Percentiles rank a stretch among this genome's conserved stretches.
These are phyloP conservation scores for Rynchops niger DNA, from an alignment of 2,113 vertebrate genomes.

Conservation along the genomic window DNA sequence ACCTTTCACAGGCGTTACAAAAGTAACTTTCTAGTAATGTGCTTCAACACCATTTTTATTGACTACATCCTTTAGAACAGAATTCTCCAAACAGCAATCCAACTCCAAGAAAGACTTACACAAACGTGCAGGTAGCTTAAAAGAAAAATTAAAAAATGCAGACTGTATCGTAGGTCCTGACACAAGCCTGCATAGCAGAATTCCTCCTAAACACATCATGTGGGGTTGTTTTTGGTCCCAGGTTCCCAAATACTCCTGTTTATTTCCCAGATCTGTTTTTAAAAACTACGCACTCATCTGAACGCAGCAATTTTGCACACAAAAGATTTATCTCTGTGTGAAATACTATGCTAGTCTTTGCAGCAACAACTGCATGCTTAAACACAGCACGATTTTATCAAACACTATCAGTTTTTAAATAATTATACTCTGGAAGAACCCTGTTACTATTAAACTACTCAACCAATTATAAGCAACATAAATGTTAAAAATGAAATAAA, in stretches of 20 bases:
- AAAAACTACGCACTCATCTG: not conserved
- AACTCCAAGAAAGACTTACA: not conserved
- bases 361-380: not conserved
- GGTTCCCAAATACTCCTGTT: not conserved
- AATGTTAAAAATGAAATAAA: not conserved
- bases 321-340: not conserved
- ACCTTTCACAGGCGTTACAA: not conserved
- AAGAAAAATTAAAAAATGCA: not conserved
- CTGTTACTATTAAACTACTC: not conserved
- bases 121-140: not conserved
- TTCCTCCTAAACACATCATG: not conserved
- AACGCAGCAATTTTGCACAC: not conserved
- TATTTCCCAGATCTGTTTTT: not conserved
- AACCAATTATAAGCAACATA: not conserved
- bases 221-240: not conserved
- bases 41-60: not conserved
- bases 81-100: not conserved
- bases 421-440: not conserved
- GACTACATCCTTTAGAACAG: not conserved
- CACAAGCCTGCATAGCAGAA: not conserved
- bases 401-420: not conserved
- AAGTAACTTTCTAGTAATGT: not conserved
- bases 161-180: not conserved
- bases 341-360: not conserved
- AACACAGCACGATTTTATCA: not conserved